These are phyloP conservation scores for Oryzias javanicus DNA, from an alignment of 2,113 vertebrate genomes.

Conservation along the genomic window DNA sequence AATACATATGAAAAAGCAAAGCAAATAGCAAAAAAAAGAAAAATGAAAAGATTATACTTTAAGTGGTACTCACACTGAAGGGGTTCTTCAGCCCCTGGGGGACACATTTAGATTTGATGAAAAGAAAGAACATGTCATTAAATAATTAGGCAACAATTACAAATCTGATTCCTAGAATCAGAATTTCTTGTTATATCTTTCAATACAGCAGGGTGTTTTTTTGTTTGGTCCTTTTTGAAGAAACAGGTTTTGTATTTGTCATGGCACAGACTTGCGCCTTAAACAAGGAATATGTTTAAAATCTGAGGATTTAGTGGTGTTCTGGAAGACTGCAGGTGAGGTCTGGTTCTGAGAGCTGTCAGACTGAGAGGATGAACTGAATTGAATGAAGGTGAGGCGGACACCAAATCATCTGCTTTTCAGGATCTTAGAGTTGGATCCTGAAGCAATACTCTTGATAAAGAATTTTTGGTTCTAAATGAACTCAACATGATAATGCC, in stretches of 20 bases:
- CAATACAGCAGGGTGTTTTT: too few species aligned
- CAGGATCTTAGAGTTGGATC: not conserved
- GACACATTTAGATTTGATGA: not conserved
- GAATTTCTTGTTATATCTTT: not conserved
- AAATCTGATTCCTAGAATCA: not conserved
- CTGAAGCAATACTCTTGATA: not conserved
- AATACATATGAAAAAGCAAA: not conserved
- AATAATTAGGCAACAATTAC: not conserved
- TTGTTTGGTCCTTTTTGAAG: not conserved
- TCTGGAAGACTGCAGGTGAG: not conserved
- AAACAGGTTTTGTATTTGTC: too few species aligned
- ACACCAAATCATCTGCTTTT: not conserved
- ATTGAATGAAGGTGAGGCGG: not conserved
- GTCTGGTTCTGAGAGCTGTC: not conserved
- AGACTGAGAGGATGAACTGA: not conserved
- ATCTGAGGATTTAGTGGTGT: slow-evolving; percentile 5
- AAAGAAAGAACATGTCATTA: not conserved
- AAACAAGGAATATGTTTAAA: slow-evolving; percentile 20
- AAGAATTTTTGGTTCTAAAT: too few species aligned
- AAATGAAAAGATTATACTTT: not conserved
- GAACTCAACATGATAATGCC: too few species aligned
- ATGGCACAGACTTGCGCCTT: not conserved
- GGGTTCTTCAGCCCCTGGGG: not conserved
- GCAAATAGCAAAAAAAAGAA: not conserved
- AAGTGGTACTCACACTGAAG: slow-evolving; percentile 48